These are phyloP conservation scores for Trachops cirrhosus DNA, from an alignment of 2,797 vertebrate genomes.

Conservation along the genomic window DNA sequence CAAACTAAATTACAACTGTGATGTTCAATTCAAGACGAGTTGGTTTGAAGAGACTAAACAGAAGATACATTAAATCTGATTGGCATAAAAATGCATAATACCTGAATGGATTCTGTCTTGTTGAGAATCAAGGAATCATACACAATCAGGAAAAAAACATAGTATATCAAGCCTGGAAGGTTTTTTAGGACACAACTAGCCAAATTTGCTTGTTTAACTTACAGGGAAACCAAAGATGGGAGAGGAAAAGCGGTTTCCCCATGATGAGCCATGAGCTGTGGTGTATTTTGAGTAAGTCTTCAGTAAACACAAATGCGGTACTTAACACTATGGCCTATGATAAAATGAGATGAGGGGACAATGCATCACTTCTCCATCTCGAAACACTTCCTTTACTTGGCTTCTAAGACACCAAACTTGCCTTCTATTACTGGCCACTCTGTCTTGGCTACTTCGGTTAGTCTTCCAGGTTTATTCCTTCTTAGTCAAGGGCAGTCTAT, in stretches of 20 bases:
- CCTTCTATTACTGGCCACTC: neutral
- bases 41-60: slow-evolving; percentile 66
- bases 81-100: slow-evolving; percentile 57
- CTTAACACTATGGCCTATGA: neutral
- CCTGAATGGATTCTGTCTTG: neutral
- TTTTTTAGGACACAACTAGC: neutral
- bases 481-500: neutral
- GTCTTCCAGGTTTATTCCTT: neutral
- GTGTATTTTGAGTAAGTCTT: neutral
- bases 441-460: too few species aligned
- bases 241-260: neutral
- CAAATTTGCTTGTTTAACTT: neutral
- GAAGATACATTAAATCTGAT: slow-evolving; percentile 61
- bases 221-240: neutral
- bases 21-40: slow-evolving; percentile 69
- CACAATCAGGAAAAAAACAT: neutral
- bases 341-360: neutral
- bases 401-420: neutral
- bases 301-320: neutral
- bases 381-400: neutral
- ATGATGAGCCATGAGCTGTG: neutral
- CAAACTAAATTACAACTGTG: slow-evolving; percentile 53
- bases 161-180: neutral
- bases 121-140: neutral
- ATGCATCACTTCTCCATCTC: neutral